Conservation (phyloP, 1,140 invertebrate species). For the Varroa destructor region DNA sequence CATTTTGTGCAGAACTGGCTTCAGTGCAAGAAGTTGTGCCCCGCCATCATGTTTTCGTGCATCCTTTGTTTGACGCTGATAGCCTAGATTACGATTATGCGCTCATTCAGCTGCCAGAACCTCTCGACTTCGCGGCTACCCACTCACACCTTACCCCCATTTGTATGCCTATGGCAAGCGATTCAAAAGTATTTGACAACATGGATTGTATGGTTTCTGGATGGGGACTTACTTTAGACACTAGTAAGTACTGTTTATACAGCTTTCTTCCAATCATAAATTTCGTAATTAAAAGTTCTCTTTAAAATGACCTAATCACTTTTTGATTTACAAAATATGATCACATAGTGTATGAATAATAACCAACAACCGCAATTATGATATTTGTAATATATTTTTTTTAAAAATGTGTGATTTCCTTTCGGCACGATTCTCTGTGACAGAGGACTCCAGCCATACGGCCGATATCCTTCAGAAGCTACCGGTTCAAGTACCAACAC, state of each 20-base stretch:
- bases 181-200: not conserved
- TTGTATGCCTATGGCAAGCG: not conserved
- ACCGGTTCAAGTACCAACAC: not conserved
- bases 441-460: not conserved
- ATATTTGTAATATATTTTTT: too few species aligned
- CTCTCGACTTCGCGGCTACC: not conserved
- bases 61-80: not conserved
- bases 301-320: too few species aligned
- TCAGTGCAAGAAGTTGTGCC: too few species aligned
- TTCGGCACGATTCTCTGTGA: too few species aligned
- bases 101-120: not conserved
- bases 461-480: not conserved
- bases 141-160: not conserved
- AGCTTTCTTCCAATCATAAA: too few species aligned
- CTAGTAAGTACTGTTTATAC: not conserved
- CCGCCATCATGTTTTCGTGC: not conserved
- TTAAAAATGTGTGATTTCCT: too few species aligned
- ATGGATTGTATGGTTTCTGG: conserved; percentile 27
- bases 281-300: too few species aligned
- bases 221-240: conserved; percentile 31
- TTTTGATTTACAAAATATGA: too few species aligned
- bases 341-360: too few species aligned
- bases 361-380: too few species aligned
- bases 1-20: too few species aligned
- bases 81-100: conserved; percentile 1